phyloP scores from a whole-genome alignment of 2,888 invertebrate genomes.

The Acronicta psi region DNA sequence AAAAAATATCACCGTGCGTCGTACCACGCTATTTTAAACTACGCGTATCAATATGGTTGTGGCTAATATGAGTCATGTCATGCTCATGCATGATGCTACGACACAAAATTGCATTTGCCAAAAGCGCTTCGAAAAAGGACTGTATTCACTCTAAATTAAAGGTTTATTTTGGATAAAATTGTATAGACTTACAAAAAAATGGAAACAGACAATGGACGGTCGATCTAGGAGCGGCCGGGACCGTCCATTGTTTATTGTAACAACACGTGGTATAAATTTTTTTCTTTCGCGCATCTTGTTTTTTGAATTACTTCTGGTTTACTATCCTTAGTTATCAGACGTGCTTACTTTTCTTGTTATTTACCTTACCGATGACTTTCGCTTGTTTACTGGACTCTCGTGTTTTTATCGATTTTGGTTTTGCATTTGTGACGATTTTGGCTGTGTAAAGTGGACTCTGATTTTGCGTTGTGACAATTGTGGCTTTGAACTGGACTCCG shows the following conservation, averaged over 20 bases:
- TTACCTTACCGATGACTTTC: conserved; percentile 27
- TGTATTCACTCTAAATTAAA: conserved; percentile 30
- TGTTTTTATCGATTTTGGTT: conserved; percentile 30
- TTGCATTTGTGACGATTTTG: conserved; percentile 31
- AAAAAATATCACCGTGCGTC: conserved; percentile 31
- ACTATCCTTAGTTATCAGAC: conserved; percentile 31
- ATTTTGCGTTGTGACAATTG: conserved; percentile 35
- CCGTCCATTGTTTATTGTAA: conserved; percentile 32
- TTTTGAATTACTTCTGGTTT: conserved; percentile 34
- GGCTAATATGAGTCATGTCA: conserved; percentile 24
- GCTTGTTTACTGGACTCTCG: conserved; percentile 26
- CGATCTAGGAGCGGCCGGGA: conserved; percentile 32
- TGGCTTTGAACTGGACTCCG: conserved; percentile 32
- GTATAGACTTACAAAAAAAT: conserved; percentile 30
- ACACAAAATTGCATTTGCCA: conserved; percentile 28
- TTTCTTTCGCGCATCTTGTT: conserved; percentile 30
- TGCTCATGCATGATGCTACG: conserved; percentile 24
- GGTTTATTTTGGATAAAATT: conserved; percentile 30
- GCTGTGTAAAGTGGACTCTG: conserved; percentile 31
- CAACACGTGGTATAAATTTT: conserved; percentile 25
- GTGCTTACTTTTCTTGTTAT: conserved; percentile 30
- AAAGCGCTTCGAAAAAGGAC: conserved; percentile 31
- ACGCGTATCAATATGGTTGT: conserved; percentile 25
- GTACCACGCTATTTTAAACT: conserved; percentile 26
- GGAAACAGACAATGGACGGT: conserved; percentile 30